Base-by-base conservation (phyloP, 2,113 vertebrate species). In the Platycercus adscitus region DNA sequence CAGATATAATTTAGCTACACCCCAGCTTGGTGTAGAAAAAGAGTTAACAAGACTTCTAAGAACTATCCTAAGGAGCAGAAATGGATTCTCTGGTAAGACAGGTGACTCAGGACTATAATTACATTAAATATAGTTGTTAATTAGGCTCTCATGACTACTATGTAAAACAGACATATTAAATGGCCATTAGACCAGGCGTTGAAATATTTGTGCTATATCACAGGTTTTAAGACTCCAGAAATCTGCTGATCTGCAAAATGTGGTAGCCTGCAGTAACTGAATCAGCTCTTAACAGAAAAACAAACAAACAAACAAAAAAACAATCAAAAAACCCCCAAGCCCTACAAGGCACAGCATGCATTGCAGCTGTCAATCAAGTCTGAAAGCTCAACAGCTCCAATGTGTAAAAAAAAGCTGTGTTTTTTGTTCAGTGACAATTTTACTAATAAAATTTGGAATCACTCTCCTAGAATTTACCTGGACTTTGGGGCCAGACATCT, bases 401-500 rank as follows among this genome's bases (percentile, higher is more conserved):
- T 49, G 64, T 21, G 15, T 73, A 72, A n/a, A 58, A 35, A 58
- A 35, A 35, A 35, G 21, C 56, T 6, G 35, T 35, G 56, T 24
- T 24, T 58, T 58, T 58, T 35, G 29, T 81, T 78, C 47, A 71
- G 24, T 75, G 39, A 86, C 20, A 17, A 15, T 20, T 53, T 47
- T 33, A 39, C 21, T 78, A 21, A 4, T 39, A 11, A 29, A 46
- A 73, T 86, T 92, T 88, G 28, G 35, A 92, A 91, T 87, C 46
- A 20, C 53, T 71, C 66, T 78, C 95, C 95, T 95, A 86, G 92
- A 65, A 88, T 87, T 97, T 97, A 99, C 99, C 99, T 99, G 99
- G 79, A 99, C 98, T 96, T 99, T 98, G 92, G 99, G 98, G 95
- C 99, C 99, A 86, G 99, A 99, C 98, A 98, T 98, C 95, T 99